Evolutionary conservation across 2,797 vertebrate species (phyloP).

Genomic region (Paratrypauchen microcephalus): DNA sequence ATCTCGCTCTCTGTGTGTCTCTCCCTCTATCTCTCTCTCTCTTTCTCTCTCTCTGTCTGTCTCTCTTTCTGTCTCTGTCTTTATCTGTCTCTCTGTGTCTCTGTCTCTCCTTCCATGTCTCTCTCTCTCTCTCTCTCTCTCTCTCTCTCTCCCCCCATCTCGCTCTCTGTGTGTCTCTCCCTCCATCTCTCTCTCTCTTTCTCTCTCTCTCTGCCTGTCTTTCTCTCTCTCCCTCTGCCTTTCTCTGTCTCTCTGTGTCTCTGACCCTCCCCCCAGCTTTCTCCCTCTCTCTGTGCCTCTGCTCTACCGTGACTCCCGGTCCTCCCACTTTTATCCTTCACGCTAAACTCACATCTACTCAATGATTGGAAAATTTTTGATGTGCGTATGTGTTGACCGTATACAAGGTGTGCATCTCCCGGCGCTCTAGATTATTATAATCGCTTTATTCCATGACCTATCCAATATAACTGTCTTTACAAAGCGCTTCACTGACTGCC

Average conservation of each 20-base stretch:
- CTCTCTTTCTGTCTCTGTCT: constrained; percentile 26
- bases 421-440: constrained; percentile 33
- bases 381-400: constrained; percentile 14
- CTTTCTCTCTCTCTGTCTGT: constrained; percentile 30
- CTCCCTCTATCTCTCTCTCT: constrained; percentile 7
- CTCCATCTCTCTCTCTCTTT: too few species aligned
- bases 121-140: constrained; percentile 30
- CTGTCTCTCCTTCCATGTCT: background rate
- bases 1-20: too few species aligned
- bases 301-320: constrained; percentile 36
- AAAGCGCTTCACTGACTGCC: constrained; percentile 13
- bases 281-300: constrained; percentile 35
- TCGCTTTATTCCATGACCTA: constrained; percentile 27
- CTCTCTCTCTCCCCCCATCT: background rate
- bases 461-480: constrained; percentile 24
- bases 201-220: background rate
- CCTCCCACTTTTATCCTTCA: constrained; percentile 45
- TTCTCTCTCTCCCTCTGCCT: background rate
- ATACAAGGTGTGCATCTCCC: constrained; percentile 34
- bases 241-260: background rate
- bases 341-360: constrained; percentile 31
- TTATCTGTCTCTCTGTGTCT: background rate
- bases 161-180: background rate
- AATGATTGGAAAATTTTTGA: constrained; percentile 31
- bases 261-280: too few species aligned